Evolutionary conservation across 2,797 vertebrate genomes (phyloP), one percentile per base, ranked within the genome.

Genomic region (Mallotus villosus): DNA sequence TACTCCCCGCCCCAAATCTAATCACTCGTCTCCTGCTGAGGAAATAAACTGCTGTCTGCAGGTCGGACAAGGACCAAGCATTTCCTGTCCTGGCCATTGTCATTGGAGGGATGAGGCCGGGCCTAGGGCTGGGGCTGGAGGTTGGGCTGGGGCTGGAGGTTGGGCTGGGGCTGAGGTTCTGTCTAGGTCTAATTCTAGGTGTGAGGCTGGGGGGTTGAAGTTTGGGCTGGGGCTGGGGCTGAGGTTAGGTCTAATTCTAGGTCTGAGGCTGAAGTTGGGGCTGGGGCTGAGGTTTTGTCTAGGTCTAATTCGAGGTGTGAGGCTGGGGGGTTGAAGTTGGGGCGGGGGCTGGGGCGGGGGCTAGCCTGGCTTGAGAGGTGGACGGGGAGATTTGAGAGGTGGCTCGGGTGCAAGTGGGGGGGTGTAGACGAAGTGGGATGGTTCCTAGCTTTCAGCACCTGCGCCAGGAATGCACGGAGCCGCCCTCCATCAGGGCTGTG

Each of bases 361-460:
- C n/a, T 58, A 9, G 63, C 34, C 37, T 22, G 37, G 37, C 5
- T 9, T 21, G 17, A 21, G 41, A 19, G 65, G 86, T 83, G 78
- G 75, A 73, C 1, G 51, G 29, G 27, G 63, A 37, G 27, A 59
- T 29, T 4, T n/a, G 21, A 1, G 0, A 29, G 65, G 34, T 37
- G 60, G 67, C 69, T 67, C 29, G 51, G 60, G 59, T 19, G 72
- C 72, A 79, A 77, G 63, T 1, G 25, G 5, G 5, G 25, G 51
- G 67, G 78, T 70, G 66, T 32, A 72, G 63, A 74, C 70, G 60
- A 21, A 61, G 41, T 22, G 3, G 70, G 87, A 91, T 92, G 92
- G 87, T 93, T 92, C 92, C 81, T 91, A 91, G 93, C 94, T 95
- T 95, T 95, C 93, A 93, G 91, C 94, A 92, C 90, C 55, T 73